Percentiles rank a stretch among this genome's conserved stretches.
phyloP scores from a whole-genome alignment of 2,888 invertebrate genomes.

The Sminthurinus aureus region DNA sequence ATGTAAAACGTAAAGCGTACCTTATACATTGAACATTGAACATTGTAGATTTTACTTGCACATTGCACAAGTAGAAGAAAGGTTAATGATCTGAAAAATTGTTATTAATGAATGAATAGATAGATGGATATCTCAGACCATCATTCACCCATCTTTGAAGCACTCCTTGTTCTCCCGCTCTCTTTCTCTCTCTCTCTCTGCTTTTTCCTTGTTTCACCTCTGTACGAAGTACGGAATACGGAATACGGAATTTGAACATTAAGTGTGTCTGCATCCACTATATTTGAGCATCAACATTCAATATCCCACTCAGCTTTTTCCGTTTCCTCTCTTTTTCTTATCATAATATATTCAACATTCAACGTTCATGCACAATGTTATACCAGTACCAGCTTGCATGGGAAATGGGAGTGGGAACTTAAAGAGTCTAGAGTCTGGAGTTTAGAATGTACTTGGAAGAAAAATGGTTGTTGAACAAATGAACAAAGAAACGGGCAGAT shows the following conservation, averaged over 20 bases:
- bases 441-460: not conserved
- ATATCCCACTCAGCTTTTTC: no score
- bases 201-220: not conserved
- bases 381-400: not conserved
- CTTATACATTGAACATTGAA: no score
- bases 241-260: not conserved
- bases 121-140: conserved; percentile 10
- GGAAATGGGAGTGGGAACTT: not conserved
- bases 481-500: no score
- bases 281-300: not conserved
- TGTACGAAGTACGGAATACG: not conserved
- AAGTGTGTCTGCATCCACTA: no score
- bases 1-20: no score
- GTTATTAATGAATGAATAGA: conserved; percentile 48
- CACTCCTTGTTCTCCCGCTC: not conserved
- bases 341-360: not conserved
- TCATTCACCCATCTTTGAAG: conserved; percentile 2
- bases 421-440: not conserved
- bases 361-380: no score
- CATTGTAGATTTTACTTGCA: no score
- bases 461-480: no score
- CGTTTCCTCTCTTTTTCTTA: not conserved
- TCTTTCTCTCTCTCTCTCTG: not conserved
- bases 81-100: conserved; percentile 54
- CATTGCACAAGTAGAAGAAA: conserved; percentile 25